Conservation (phyloP, 2,113 vertebrate species). For the Anseranas semipalmata region DNA sequence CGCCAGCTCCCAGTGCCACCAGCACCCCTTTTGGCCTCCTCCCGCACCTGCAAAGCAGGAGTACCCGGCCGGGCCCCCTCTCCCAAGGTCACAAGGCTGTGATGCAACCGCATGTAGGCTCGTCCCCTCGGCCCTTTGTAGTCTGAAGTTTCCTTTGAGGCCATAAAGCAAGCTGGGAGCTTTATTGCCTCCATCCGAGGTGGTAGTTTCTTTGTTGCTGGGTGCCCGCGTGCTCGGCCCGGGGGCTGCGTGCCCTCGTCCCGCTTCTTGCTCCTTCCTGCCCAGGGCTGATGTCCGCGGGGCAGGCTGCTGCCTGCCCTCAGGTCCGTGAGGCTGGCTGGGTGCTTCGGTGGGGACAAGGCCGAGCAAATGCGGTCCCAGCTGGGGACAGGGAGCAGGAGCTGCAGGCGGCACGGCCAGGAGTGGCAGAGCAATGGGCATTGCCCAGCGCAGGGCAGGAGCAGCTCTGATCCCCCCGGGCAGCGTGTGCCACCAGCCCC, state of each 20-base stretch:
- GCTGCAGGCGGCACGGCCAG: neutral
- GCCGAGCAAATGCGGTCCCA: neutral
- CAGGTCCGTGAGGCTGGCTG: neutral
- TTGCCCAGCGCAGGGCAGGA: neutral
- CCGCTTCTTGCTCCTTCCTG: neutral
- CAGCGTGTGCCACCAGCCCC: rapidly evolving
- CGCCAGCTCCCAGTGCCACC: rapidly evolving
- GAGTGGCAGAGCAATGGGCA: too few species aligned
- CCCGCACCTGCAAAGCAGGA: neutral
- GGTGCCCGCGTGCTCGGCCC: too few species aligned
- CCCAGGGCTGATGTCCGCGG: neutral
- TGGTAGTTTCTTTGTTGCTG: neutral
- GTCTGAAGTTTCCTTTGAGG: neutral
- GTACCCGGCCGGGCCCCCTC: neutral
- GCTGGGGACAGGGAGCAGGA: neutral
- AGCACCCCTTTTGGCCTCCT: rapidly evolving
- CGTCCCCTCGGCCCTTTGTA: neutral
- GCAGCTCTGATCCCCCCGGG: neutral
- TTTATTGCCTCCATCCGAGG: neutral
- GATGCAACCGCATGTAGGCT: neutral
- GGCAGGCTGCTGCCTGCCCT: too few species aligned
- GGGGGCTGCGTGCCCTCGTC: neutral
- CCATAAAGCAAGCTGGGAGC: neutral
- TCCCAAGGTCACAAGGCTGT: neutral
- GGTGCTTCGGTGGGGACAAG: neutral